phyloP scores from a whole-genome alignment of 2,888 invertebrate genomes.

The Polia nebulosa region DNA sequence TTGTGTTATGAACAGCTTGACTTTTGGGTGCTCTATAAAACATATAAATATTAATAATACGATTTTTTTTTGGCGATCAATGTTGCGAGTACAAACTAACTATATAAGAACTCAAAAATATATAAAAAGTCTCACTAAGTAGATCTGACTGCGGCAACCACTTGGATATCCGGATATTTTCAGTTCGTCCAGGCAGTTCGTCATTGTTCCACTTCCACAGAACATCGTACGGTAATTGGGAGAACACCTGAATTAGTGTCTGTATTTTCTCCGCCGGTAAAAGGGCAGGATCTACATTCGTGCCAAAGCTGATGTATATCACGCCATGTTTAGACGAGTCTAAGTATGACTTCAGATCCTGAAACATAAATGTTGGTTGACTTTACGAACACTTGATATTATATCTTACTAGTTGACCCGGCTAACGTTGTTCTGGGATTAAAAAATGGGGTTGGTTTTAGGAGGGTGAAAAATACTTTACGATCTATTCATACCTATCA shows the following conservation, averaged over 20 bases:
- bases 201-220: slow-evolving; percentile 80
- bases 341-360: slow-evolving; percentile 76
- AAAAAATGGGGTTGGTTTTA: too few relatives aligned
- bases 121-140: slow-evolving; percentile 57
- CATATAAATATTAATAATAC: not conserved
- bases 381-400: too few relatives aligned
- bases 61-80: not conserved
- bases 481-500: too few relatives aligned
- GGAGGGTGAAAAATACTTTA: too few relatives aligned
- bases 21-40: slow-evolving; percentile 80
- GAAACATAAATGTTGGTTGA: slow-evolving; percentile 34
- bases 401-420: too few relatives aligned
- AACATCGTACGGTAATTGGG: slow-evolving; percentile 76
- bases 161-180: slow-evolving; percentile 76
- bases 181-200: slow-evolving; percentile 69
- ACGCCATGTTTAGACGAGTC: slow-evolving; percentile 76
- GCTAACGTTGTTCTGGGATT: too few relatives aligned
- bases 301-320: slow-evolving; percentile 79
- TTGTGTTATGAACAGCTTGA: slow-evolving; percentile 84
- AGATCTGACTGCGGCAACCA: slow-evolving; percentile 81
- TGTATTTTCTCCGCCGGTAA: slow-evolving; percentile 71
- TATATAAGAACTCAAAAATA: not conserved
- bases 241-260: slow-evolving; percentile 74
- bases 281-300: slow-evolving; percentile 73
- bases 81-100: too few relatives aligned